Evolutionary conservation across 2,888 invertebrate genomes (phyloP).

Genomic region (Oasisia sp.): DNA sequence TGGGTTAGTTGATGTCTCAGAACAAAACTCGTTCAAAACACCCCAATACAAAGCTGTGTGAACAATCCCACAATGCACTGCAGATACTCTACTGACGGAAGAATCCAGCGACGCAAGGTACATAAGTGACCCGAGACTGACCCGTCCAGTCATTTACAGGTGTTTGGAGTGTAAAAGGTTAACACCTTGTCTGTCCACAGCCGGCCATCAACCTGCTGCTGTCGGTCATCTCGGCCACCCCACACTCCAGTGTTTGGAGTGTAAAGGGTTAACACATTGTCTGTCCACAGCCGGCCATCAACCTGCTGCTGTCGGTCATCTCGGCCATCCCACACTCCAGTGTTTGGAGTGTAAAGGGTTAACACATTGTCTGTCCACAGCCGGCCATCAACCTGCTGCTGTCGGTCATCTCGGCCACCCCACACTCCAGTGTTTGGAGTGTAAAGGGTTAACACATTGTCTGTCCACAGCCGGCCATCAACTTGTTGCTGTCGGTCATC

Average conservation of each 20-base stretch:
- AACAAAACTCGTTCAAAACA: too few species aligned
- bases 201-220: constrained; percentile 88
- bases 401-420: constrained; percentile 80
- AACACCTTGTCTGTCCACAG: constrained; percentile 51
- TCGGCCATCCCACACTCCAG: too few species aligned
- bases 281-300: constrained; percentile 77
- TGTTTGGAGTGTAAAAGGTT: neutral
- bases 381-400: constrained; percentile 88
- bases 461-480: constrained; percentile 77
- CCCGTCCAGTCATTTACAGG: too few species aligned
- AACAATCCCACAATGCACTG: too few species aligned
- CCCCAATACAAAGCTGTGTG: too few species aligned
- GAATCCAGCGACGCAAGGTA: too few species aligned
- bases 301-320: constrained; percentile 84
- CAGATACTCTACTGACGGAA: too few species aligned
- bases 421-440: too few species aligned
- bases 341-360: neutral
- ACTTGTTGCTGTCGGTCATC: constrained; percentile 84
- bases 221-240: constrained; percentile 74
- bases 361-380: constrained; percentile 51
- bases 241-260: constrained; percentile 33
- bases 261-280: neutral
- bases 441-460: neutral
- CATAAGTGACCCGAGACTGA: too few species aligned
- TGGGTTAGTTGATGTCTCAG: too few species aligned